A percentile compares a stretch with the other conserved stretches of the same genome.
phyloP scores from a whole-genome alignment of 2,797 vertebrate genomes.

The Glossophaga mutica region DNA sequence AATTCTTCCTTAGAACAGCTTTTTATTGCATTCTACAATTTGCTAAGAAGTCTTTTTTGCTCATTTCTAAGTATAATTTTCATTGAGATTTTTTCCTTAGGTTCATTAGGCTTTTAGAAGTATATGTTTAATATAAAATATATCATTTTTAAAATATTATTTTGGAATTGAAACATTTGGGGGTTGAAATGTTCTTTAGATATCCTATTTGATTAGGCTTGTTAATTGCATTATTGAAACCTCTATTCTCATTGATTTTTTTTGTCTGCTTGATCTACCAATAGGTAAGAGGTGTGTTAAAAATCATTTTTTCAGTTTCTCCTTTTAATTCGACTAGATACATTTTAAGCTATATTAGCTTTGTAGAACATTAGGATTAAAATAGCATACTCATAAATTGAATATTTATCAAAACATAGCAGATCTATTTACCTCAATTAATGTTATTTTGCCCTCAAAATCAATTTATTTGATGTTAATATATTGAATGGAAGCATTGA shows the following conservation, averaged over 20 bases:
- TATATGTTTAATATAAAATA: not conserved
- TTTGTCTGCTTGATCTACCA: slow-evolving; percentile 20
- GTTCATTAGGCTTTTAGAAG: not conserved
- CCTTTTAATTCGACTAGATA: not conserved
- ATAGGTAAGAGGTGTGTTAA: not conserved
- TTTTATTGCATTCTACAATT: not conserved
- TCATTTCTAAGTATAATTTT: not conserved
- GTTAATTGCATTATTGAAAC: slow-evolving; percentile 32
- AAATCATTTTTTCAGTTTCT: slow-evolving; percentile 3
- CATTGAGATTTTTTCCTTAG: not conserved
- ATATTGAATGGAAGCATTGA: not conserved
- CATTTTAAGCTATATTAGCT: not conserved
- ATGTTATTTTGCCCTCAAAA: not conserved
- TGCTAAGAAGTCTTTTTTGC: not conserved
- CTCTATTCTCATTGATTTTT: not conserved
- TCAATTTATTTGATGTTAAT: not conserved
- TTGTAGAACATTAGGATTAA: not conserved
- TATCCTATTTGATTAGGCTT: not conserved
- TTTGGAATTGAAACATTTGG: not conserved
- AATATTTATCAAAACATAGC: slow-evolving; percentile 29
- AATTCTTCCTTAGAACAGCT: not conserved
- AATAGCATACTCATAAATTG: slow-evolving; percentile 2
- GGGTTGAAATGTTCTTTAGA: not conserved
- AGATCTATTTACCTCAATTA: not conserved
- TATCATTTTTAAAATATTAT: not conserved